Percentiles rank a stretch among this genome's conserved stretches.
Conservation (phyloP, 2,888 invertebrate species). For the Acholoe squamosa region DNA sequence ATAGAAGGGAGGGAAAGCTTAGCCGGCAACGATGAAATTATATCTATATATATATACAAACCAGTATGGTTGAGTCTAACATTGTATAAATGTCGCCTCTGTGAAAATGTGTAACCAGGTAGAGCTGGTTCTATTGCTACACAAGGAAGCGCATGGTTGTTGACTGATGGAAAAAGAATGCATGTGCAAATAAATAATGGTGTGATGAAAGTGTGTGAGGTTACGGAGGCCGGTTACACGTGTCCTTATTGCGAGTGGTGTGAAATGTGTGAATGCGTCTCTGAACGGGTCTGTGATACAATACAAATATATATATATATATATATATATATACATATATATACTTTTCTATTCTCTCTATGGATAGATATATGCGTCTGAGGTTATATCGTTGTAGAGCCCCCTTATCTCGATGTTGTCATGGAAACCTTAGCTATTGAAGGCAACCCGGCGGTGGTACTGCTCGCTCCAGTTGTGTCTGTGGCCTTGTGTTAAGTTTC, state of each 20-base stretch:
- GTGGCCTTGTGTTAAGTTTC: conserved; percentile 58
- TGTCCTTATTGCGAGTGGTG: not conserved
- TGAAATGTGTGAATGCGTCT: not conserved
- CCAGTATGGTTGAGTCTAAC: not conserved
- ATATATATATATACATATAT: not conserved
- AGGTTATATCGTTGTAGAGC: not conserved
- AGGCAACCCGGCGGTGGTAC: not conserved
- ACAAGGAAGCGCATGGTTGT: not conserved
- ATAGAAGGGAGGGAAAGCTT: no score
- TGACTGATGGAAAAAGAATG: not conserved
- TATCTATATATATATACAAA: not conserved
- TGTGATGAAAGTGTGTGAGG: not conserved
- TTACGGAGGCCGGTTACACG: not conserved
- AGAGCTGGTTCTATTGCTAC: no score
- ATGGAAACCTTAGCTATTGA: conserved; percentile 52
- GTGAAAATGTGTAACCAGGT: no score
- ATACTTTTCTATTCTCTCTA: conserved; percentile 34
- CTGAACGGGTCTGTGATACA: conserved; percentile 50
- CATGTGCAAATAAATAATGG: not conserved
- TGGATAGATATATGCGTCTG: not conserved
- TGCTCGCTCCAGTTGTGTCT: conserved; percentile 45
- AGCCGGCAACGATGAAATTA: not conserved
- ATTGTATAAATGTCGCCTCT: not conserved
- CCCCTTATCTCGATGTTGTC: conserved; percentile 21
- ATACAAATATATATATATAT: conserved; percentile 2